A percentile compares a stretch with the other conserved stretches of the same genome.
These are phyloP conservation scores for Lysandra coridon DNA, from an alignment of 2,888 invertebrate species.

Conservation along the genomic window DNA sequence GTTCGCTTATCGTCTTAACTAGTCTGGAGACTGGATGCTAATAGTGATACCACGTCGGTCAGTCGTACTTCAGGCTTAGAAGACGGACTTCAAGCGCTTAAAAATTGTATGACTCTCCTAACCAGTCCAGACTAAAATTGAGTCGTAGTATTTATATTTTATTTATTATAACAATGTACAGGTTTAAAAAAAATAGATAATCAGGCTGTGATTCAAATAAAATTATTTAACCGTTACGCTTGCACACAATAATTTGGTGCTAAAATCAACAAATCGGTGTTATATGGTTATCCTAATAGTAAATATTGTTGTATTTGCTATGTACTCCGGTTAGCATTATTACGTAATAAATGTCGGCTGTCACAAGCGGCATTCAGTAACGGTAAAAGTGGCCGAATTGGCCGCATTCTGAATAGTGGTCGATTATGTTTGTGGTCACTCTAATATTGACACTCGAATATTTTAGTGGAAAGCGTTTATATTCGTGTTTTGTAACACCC, in stretches of 20 bases:
- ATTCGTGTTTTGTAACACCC: constrained; percentile 24
- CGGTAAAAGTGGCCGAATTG: constrained; percentile 18
- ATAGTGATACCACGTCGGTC: background rate
- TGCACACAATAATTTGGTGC: background rate
- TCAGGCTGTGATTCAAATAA: background rate
- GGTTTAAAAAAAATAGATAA: background rate
- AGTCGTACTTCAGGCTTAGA: no score
- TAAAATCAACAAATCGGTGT: background rate
- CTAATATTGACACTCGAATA: constrained; percentile 56
- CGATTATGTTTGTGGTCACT: constrained; percentile 31
- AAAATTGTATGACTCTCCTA: no score
- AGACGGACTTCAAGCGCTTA: no score
- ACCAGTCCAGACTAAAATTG: no score
- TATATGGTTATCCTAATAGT: constrained; percentile 5
- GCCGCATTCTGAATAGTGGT: constrained; percentile 13
- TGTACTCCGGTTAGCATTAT: constrained; percentile 9
- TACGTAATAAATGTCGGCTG: constrained; percentile 10
- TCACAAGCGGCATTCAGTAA: constrained; percentile 6
- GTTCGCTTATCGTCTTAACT: no score
- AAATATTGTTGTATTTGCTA: constrained; percentile 8
- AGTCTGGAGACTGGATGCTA: no score
- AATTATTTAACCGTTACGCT: background rate
- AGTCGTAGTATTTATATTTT: no score
- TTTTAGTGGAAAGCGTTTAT: constrained; percentile 36
- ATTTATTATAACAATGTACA: no score